phyloP scores from a whole-genome alignment of 2,797 vertebrate species.

The Chrosomus eos region DNA sequence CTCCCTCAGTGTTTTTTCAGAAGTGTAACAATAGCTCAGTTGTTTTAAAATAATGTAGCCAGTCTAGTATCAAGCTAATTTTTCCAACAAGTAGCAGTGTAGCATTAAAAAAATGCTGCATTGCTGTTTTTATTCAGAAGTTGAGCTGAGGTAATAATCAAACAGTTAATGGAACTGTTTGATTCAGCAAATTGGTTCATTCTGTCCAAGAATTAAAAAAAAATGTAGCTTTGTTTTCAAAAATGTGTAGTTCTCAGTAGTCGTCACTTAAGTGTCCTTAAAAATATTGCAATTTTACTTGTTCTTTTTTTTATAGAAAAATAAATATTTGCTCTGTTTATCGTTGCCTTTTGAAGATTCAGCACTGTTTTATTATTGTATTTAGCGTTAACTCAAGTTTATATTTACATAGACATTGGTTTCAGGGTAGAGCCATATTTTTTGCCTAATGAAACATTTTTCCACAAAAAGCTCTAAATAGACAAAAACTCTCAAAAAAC shows the following conservation, averaged over 20 bases:
- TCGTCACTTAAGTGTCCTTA: background rate
- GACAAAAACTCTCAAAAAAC: background rate
- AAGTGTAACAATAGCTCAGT: background rate
- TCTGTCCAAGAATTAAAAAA: background rate
- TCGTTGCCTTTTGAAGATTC: background rate
- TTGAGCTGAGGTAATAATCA: background rate
- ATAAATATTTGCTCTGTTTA: background rate
- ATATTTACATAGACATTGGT: background rate
- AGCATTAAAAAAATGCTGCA: background rate
- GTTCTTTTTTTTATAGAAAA: background rate
- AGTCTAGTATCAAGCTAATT: background rate
- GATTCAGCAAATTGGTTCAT: background rate
- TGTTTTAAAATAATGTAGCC: background rate
- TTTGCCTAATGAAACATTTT: background rate
- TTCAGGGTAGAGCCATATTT: background rate
- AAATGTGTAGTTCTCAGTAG: background rate
- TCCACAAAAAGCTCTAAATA: background rate
- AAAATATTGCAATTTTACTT: background rate
- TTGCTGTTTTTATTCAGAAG: constrained; percentile 6
- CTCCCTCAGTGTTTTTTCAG: background rate
- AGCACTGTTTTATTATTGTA: background rate
- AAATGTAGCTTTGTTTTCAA: background rate
- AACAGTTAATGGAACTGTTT: background rate
- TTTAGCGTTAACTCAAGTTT: background rate
- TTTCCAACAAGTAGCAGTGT: background rate